Evolutionary conservation across 1,140 invertebrate genomes (phyloP).

Genomic region (Manduca sexta): DNA sequence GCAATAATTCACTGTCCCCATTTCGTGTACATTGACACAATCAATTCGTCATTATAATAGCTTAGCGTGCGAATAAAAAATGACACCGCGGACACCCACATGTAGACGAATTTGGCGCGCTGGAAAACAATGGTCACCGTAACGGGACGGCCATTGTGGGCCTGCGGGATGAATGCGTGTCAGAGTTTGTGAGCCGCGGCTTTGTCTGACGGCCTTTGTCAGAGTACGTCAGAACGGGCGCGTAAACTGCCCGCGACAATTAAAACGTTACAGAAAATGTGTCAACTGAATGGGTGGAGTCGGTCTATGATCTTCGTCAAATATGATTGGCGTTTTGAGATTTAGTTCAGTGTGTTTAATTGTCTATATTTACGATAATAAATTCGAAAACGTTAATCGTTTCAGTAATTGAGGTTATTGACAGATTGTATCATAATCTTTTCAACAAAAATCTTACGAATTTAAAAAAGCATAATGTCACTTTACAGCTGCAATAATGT

Average conservation of each 20-base stretch:
- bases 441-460: no score
- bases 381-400: no score
- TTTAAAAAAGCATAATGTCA: no score
- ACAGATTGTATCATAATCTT: no score
- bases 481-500: no score
- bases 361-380: no score
- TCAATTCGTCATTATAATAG: slow-evolving; percentile 62
- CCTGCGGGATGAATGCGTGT: slow-evolving; percentile 50
- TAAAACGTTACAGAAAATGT: slow-evolving; percentile 10
- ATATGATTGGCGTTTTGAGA: no score
- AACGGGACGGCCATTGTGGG: slow-evolving; percentile 43
- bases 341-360: no score
- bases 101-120: slow-evolving; percentile 40
- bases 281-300: slow-evolving; percentile 6
- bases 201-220: slow-evolving; percentile 30
- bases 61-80: slow-evolving; percentile 44
- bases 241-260: slow-evolving; percentile 10
- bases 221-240: slow-evolving; percentile 15
- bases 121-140: slow-evolving; percentile 52
- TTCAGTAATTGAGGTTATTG: no score
- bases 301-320: no score
- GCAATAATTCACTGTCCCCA: slow-evolving; percentile 35
- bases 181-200: slow-evolving; percentile 16
- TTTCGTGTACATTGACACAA: slow-evolving; percentile 45
- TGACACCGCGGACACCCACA: slow-evolving; percentile 33